Conservation (phyloP, 2,113 vertebrate species). For the Gnathonemus longibarbis region DNA sequence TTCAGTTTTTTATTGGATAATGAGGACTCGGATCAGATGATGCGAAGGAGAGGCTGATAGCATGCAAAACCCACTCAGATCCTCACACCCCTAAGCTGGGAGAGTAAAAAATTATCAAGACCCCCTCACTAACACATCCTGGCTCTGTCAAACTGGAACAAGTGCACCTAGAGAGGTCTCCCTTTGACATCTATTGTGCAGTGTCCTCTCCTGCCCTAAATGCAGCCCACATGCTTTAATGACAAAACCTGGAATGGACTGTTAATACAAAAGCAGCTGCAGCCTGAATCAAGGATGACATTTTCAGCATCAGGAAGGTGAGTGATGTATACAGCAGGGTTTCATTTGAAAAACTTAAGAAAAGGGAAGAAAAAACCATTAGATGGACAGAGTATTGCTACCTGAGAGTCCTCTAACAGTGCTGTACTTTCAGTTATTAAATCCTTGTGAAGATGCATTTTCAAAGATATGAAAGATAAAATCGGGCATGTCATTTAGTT, state of each 20-base stretch:
- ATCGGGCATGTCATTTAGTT: not conserved
- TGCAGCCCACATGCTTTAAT: not conserved
- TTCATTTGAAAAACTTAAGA: not conserved
- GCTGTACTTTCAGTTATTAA: not conserved
- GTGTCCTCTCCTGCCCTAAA: not conserved
- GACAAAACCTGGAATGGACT: not conserved
- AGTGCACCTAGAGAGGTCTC: not conserved
- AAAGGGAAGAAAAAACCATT: not conserved
- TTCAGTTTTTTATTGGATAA: not conserved
- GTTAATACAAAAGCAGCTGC: not conserved
- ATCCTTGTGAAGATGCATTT: not conserved
- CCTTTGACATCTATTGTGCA: not conserved
- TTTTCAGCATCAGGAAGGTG: conserved; percentile 36
- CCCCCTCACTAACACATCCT: not conserved
- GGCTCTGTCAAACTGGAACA: not conserved
- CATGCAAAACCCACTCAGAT: not conserved
- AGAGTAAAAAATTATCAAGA: not conserved
- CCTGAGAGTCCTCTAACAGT: not conserved
- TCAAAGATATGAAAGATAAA: not conserved
- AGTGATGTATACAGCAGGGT: conserved; percentile 29
- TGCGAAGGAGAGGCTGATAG: not conserved
- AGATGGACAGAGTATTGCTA: not conserved
- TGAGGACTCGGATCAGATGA: not conserved
- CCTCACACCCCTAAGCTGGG: not conserved
- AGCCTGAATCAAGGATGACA: conserved; percentile 25